Percentiles rank a stretch among this genome's conserved stretches.
Conservation (phyloP, 1,140 invertebrate species). For the Drosophila pruinosa region DNA sequence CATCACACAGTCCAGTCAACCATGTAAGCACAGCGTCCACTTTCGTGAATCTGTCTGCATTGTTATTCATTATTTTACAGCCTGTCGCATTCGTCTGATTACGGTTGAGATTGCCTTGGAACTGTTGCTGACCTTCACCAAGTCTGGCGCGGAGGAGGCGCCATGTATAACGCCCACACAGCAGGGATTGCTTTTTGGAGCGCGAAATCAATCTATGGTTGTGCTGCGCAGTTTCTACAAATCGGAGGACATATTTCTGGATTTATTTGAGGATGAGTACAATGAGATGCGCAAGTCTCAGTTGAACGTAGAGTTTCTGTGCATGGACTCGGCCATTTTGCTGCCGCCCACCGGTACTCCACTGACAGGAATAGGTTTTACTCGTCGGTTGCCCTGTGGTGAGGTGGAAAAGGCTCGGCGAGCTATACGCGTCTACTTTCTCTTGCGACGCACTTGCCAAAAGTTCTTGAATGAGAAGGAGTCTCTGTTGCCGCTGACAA, state of each 20-base stretch:
- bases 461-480: conserved; percentile 92
- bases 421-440: conserved; percentile 97
- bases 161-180: conserved; percentile 83
- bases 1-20: conserved; percentile 91
- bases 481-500: conserved; percentile 94
- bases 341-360: conserved; percentile 98
- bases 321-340: conserved; percentile 98
- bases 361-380: conserved; percentile 97
- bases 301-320: conserved; percentile 95
- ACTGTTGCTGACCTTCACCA: conserved; percentile 87
- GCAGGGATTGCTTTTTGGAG: conserved; percentile 85
- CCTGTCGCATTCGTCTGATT: conserved; percentile 93
- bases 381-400: conserved; percentile 96
- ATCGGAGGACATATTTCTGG: conserved; percentile 98
- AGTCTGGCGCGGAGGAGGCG: conserved; percentile 83
- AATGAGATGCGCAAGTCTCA: conserved; percentile 94
- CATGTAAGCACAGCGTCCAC: conserved; percentile 84
- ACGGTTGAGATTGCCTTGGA: conserved; percentile 95
- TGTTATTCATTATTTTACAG: conserved; percentile 67
- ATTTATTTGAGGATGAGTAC: conserved; percentile 99
- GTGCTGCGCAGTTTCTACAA: conserved; percentile 97
- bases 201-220: conserved; percentile 93
- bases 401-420: conserved; percentile 97
- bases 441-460: conserved; percentile 93
- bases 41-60: not conserved